phyloP scores from a whole-genome alignment of 2,797 vertebrate species.

The Chaetodon trifasciatus region DNA sequence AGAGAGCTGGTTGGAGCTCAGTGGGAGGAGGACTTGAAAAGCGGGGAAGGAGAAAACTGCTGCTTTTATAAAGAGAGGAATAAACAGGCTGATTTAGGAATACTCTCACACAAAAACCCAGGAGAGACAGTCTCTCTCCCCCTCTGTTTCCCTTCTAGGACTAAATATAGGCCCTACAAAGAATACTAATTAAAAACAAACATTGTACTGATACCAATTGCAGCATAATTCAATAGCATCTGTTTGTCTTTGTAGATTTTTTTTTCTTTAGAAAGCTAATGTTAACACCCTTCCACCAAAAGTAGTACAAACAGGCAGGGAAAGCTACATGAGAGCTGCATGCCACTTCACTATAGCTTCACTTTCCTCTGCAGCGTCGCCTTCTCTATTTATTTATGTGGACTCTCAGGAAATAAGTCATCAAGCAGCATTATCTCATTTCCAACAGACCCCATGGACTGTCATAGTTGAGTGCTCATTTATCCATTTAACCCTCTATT shows the following conservation, averaged over 20 bases:
- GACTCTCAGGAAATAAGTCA: conserved; percentile 78
- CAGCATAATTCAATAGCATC: conserved; percentile 57
- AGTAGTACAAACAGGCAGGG: conserved; percentile 46
- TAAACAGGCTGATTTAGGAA: conserved; percentile 62
- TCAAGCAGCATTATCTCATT: conserved; percentile 76
- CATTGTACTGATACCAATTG: conserved; percentile 46
- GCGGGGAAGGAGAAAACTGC: conserved; percentile 48
- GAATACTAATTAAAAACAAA: conserved; percentile 73
- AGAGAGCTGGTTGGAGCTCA: conserved; percentile 45
- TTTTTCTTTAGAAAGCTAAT: conserved; percentile 44
- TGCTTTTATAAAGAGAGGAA: conserved; percentile 62
- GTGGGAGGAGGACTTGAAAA: conserved; percentile 68
- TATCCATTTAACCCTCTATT: conserved; percentile 56
- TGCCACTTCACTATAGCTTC: conserved; percentile 25
- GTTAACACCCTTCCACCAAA: conserved; percentile 56
- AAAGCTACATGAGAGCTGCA: conserved; percentile 16
- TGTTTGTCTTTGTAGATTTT: conserved; percentile 61
- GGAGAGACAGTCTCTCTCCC: conserved; percentile 44
- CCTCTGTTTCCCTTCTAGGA: conserved; percentile 32
- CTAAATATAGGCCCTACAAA: conserved; percentile 69
- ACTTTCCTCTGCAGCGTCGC: conserved; percentile 37
- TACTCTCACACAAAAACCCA: conserved; percentile 53
- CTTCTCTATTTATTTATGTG: conserved; percentile 73
- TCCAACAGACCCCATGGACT: conserved; percentile 58
- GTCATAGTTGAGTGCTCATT: conserved; percentile 48